Conservation (phyloP, 92 coral and sea anemone genomes). For the Chrysogorgia sp. region DNA sequence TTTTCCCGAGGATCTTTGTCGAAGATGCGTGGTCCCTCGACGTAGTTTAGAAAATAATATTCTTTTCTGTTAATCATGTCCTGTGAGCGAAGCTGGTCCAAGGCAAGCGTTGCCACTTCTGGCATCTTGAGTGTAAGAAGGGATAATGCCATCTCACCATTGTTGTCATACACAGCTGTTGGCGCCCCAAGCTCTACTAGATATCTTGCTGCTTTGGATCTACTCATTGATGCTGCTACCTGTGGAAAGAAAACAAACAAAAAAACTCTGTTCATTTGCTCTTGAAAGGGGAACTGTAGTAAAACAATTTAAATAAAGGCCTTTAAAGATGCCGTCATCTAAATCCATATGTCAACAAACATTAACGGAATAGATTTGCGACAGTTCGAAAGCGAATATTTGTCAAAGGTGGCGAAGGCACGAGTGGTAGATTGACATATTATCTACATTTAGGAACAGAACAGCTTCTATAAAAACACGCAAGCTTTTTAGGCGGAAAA, state of each 20-base stretch:
- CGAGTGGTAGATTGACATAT: no score
- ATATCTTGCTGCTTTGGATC: conserved; percentile 40
- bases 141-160: conserved; percentile 39
- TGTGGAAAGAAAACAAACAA: not conserved
- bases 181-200: conserved; percentile 44
- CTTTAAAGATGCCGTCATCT: no score
- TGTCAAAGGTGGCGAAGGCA: no score
- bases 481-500: no score
- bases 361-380: no score
- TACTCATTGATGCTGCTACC: conserved; percentile 47
- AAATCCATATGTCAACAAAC: no score
- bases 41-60: conserved; percentile 32
- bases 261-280: no score
- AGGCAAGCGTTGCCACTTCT: conserved; percentile 27
- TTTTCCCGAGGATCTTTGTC: conserved; percentile 18
- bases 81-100: conserved; percentile 42
- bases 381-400: no score
- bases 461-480: no score
- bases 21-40: conserved; percentile 35
- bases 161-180: conserved; percentile 26
- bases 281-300: no score
- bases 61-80: conserved; percentile 45
- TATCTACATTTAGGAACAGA: no score
- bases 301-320: no score
- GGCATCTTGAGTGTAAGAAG: conserved; percentile 40